Conservation (phyloP, 2,113 vertebrate species). For the Zosterops hypoxanthus region DNA sequence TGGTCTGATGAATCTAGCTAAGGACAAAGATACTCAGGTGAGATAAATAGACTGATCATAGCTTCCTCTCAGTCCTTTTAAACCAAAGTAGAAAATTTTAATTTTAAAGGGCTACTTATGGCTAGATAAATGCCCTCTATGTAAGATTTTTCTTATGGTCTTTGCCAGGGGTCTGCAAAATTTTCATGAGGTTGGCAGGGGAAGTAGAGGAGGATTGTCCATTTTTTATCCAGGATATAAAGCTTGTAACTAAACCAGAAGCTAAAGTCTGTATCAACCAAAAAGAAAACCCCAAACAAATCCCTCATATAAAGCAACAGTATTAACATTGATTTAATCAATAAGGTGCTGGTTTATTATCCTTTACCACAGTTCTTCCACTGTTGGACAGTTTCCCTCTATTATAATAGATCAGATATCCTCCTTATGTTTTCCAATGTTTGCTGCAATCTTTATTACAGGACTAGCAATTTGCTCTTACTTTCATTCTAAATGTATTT, state of each 20-base stretch:
- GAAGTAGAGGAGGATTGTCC: accelerated
- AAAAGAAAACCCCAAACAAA: neutral
- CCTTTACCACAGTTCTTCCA: neutral
- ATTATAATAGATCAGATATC: conserved; percentile 1
- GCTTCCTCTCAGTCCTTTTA: neutral
- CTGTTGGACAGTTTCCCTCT: neutral
- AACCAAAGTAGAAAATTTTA: neutral
- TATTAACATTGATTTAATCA: neutral
- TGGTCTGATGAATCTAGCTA: neutral
- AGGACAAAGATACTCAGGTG: neutral
- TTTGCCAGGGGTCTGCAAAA: neutral
- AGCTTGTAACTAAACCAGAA: neutral
- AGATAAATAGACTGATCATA: neutral
- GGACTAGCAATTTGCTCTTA: neutral
- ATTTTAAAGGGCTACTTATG: neutral
- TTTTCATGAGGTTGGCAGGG: neutral
- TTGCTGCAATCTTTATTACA: neutral
- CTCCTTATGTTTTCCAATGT: neutral
- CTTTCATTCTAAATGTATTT: neutral
- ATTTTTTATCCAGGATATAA: neutral
- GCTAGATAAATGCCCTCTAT: neutral
- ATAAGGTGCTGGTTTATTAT: neutral
- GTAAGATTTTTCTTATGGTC: neutral
- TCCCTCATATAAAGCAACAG: neutral
- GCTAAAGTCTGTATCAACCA: neutral